Conservation (phyloP, 1,140 invertebrate genomes). For the Amphibalanus amphitrite region DNA sequence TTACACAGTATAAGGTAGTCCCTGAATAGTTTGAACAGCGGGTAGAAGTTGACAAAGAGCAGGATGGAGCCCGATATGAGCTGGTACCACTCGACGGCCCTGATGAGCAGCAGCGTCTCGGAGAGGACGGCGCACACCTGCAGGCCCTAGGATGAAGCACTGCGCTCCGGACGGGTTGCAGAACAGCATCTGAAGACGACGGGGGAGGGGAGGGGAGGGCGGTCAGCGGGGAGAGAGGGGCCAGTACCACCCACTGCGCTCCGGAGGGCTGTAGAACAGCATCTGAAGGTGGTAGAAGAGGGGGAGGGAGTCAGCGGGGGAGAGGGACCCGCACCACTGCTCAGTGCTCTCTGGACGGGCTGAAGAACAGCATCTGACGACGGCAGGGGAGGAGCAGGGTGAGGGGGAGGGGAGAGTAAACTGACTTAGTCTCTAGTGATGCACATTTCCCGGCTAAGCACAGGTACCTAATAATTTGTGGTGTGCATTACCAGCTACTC, state of each 20-base stretch:
- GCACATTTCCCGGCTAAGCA: too few species aligned
- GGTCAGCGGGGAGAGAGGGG: too few species aligned
- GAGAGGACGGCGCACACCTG: slow-evolving; percentile 52
- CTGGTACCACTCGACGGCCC: slow-evolving; percentile 75
- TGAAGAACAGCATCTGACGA: too few species aligned
- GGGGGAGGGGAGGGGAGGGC: too few species aligned
- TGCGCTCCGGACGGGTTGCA: slow-evolving; percentile 64
- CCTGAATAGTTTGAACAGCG: slow-evolving; percentile 69
- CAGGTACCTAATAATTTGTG: too few species aligned
- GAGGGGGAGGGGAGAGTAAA: too few species aligned
- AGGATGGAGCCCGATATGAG: slow-evolving; percentile 66
- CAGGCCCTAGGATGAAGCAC: slow-evolving; percentile 49
- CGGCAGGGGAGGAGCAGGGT: slow-evolving; percentile 4
- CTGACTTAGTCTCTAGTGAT: too few species aligned
- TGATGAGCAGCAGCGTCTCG: slow-evolving; percentile 57
- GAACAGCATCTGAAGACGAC: slow-evolving; percentile 76
- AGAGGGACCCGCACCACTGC: slow-evolving; percentile 2
- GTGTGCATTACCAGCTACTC: too few species aligned
- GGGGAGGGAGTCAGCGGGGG: slow-evolving; percentile 17
- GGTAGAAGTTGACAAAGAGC: slow-evolving; percentile 76
- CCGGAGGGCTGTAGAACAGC: too few species aligned
- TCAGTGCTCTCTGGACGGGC: not conserved
- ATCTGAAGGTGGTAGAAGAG: too few species aligned
- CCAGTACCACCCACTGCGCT: too few species aligned
- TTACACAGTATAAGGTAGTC: slow-evolving; percentile 70